These are phyloP conservation scores for Alexandromys fortis DNA, from an alignment of 2,113 vertebrate genomes.

Conservation along the genomic window DNA sequence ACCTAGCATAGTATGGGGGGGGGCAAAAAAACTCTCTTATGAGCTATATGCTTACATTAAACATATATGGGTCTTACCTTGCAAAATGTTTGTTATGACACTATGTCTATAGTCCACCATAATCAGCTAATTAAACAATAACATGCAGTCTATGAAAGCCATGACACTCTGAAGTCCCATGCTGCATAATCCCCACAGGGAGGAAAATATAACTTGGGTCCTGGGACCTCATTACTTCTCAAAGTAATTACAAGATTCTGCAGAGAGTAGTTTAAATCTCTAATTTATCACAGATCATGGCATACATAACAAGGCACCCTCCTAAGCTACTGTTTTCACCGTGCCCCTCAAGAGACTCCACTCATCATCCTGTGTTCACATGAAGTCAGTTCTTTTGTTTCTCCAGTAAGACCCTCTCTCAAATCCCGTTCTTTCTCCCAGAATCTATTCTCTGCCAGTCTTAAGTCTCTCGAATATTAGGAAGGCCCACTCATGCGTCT, in stretches of 20 bases:
- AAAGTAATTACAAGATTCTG: background rate
- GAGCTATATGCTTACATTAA: background rate
- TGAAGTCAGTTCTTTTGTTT: background rate
- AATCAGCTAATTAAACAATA: constrained; percentile 25
- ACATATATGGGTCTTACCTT: background rate
- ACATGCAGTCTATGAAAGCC: background rate
- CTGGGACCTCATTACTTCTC: background rate
- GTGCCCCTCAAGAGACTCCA: background rate
- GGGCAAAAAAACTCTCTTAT: background rate
- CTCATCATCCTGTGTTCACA: background rate
- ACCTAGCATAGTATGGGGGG: background rate
- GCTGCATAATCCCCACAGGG: background rate
- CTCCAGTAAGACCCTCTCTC: background rate
- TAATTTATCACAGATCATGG: background rate
- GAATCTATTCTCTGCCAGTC: background rate
- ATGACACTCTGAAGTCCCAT: background rate
- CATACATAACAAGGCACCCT: background rate
- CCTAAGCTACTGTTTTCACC: constrained; percentile 19
- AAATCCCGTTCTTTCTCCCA: background rate
- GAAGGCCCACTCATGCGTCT: background rate
- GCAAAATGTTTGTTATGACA: background rate
- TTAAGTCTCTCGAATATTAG: background rate
- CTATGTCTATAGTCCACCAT: constrained; percentile 3
- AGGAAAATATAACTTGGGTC: background rate
- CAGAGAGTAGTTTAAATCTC: background rate